phyloP scores from a whole-genome alignment of 2,888 invertebrate genomes.

The Cybosia mesomella region DNA sequence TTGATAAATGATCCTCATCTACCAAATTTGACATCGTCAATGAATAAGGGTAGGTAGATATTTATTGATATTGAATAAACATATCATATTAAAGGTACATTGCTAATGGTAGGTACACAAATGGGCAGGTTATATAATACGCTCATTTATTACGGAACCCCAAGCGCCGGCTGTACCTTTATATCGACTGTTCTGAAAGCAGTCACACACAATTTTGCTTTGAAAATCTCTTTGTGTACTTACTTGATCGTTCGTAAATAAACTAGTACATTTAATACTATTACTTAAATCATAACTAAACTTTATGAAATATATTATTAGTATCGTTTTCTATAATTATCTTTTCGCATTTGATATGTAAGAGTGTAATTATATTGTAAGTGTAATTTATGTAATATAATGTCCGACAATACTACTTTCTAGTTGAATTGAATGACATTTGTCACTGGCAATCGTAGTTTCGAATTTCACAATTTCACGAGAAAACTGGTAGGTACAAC shows the following conservation, averaged over 20 bases:
- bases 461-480: no score
- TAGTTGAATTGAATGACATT: no score
- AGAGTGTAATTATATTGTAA: no score
- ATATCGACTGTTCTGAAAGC: slow-evolving; percentile 49
- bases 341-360: neutral
- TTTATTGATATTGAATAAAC: slow-evolving; percentile 10
- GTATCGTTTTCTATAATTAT: neutral
- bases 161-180: slow-evolving; percentile 39
- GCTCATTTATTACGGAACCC: slow-evolving; percentile 37
- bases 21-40: neutral
- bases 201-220: slow-evolving; percentile 46
- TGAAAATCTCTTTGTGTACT: slow-evolving; percentile 48
- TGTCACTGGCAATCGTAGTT: no score
- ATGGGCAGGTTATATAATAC: slow-evolving; percentile 8
- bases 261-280: slow-evolving; percentile 28
- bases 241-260: slow-evolving; percentile 37
- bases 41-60: neutral
- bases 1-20: neutral
- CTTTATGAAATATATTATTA: neutral
- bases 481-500: no score
- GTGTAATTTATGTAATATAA: no score
- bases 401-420: no score
- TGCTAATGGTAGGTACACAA: slow-evolving; percentile 2
- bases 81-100: slow-evolving; percentile 2
- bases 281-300: neutral